phyloP scores from a whole-genome alignment of 2,797 vertebrate species.

The Coregonus suidteri region DNA sequence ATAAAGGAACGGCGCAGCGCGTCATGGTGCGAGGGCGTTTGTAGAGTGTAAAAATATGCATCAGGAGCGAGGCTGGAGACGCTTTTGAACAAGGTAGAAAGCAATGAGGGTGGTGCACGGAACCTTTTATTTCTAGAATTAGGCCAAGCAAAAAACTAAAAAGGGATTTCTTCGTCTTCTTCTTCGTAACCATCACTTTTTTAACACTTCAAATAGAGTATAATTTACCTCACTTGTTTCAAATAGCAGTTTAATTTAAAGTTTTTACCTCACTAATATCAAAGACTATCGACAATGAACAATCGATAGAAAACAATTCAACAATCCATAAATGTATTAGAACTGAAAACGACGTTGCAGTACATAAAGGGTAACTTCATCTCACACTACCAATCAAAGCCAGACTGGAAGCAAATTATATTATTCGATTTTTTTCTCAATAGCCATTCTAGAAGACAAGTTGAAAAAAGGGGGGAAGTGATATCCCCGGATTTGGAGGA shows the following conservation, averaged over 20 bases:
- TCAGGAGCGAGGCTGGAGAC: slow-evolving; percentile 44
- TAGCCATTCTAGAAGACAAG: slow-evolving; percentile 65
- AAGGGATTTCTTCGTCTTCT: slow-evolving; percentile 13
- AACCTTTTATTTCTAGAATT: slow-evolving; percentile 63
- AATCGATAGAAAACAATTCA: neutral
- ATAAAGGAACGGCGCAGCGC: slow-evolving; percentile 63
- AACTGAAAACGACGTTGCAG: slow-evolving; percentile 11
- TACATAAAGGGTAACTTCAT: neutral
- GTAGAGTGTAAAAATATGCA: slow-evolving; percentile 62
- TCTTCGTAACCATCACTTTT: slow-evolving; percentile 31
- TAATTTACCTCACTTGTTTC: slow-evolving; percentile 5
- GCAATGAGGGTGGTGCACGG: slow-evolving; percentile 64
- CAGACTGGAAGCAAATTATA: neutral
- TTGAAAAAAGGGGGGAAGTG: slow-evolving; percentile 60
- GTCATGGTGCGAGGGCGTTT: slow-evolving; percentile 60
- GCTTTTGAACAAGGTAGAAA: slow-evolving; percentile 67
- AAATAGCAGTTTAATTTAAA: neutral
- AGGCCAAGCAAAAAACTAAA: slow-evolving; percentile 55
- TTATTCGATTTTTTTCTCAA: slow-evolving; percentile 15
- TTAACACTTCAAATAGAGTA: slow-evolving; percentile 29
- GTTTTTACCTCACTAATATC: neutral
- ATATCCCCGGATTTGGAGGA: slow-evolving; percentile 51
- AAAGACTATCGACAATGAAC: neutral
- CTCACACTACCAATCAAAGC: neutral
- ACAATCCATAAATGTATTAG: neutral